Percentiles rank a stretch among this genome's conserved stretches.
Conservation (phyloP, 2,888 invertebrate species). For the Cryptosula pallasiana region DNA sequence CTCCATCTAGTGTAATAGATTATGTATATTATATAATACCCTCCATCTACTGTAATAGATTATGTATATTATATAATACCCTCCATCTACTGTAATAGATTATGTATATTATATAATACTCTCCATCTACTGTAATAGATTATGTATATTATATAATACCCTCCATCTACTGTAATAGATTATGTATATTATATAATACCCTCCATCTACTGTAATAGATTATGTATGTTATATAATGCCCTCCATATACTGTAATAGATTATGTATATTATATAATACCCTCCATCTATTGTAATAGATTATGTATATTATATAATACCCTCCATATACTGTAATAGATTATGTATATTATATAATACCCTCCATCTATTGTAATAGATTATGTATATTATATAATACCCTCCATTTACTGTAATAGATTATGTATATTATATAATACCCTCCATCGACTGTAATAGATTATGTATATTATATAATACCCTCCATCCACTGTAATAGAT, state of each 20-base stretch:
- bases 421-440: neutral
- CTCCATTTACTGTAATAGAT: neutral
- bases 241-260: neutral
- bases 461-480: neutral
- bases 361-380: neutral
- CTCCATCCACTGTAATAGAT: neutral
- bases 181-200: neutral
- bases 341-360: neutral
- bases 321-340: neutral
- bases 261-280: neutral
- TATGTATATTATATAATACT: neutral
- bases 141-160: neutral
- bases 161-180: neutral
- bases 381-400: neutral
- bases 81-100: neutral
- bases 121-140: neutral
- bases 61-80: neutral
- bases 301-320: too few relatives aligned
- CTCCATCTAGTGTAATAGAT: neutral
- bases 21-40: neutral
- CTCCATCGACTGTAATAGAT: neutral
- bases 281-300: too few relatives aligned
- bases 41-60: neutral
- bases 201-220: too few relatives aligned
- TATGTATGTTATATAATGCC: too few relatives aligned